phyloP scores from a whole-genome alignment of 2,113 vertebrate species.

The Aspidoscelis tigris region DNA sequence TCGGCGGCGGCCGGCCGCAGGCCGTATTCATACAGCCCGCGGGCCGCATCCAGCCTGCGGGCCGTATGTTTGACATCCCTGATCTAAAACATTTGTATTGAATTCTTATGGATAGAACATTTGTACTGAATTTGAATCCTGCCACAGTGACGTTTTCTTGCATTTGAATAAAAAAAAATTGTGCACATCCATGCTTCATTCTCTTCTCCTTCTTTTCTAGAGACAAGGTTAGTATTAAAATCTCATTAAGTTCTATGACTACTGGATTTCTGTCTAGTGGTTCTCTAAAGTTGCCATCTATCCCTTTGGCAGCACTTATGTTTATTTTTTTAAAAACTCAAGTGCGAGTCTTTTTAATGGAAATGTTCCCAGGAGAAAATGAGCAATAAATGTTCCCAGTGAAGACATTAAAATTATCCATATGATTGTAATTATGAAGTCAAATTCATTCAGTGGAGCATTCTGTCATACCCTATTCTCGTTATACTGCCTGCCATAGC shows the following conservation, averaged over 20 bases:
- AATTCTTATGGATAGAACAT: no score
- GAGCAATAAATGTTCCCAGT: conserved; percentile 29
- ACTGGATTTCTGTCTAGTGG: not conserved
- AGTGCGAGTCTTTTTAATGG: conserved; percentile 22
- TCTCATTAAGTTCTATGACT: not conserved
- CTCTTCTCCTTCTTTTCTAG: not conserved
- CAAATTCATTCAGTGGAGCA: conserved; percentile 39
- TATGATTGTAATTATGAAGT: conserved; percentile 47
- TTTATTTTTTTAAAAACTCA: conserved; percentile 38
- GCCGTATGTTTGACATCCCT: no score
- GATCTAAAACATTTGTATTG: no score
- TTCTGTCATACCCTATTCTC: conserved; percentile 48
- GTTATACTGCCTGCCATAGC: conserved; percentile 52
- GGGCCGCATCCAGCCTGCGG: no score
- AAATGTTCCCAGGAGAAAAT: conserved; percentile 50
- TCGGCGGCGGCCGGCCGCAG: no score
- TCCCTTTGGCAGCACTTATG: not conserved
- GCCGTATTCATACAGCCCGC: no score
- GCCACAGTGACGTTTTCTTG: no score
- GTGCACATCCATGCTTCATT: no score
- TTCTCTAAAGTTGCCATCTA: not conserved
- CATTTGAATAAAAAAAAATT: no score
- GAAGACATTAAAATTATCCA: conserved; percentile 32
- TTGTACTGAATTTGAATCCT: no score
- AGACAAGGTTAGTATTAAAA: not conserved